Evolutionary conservation across 1,140 invertebrate species (phyloP).

Genomic region (Carposina sasakii): DNA sequence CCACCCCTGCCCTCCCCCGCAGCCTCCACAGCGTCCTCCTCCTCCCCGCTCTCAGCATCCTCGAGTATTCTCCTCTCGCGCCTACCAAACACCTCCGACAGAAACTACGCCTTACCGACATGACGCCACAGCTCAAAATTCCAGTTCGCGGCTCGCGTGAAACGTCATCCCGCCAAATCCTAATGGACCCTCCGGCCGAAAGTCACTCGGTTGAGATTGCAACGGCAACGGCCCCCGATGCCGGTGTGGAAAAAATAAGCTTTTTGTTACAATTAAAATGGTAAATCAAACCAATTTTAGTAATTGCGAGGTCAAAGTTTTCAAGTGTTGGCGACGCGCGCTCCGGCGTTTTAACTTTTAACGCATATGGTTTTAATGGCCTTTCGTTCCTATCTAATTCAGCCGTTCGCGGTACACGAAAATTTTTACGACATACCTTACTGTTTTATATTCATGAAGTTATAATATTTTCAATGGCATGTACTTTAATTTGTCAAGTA

Average conservation of each 20-base stretch:
- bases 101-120: conserved; percentile 66
- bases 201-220: conserved; percentile 70
- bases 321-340: conserved; percentile 55
- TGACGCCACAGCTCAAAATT: conserved; percentile 66
- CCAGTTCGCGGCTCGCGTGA: conserved; percentile 28
- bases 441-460: too few relatives aligned
- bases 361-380: conserved; percentile 61
- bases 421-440: too few relatives aligned
- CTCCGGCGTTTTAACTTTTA: too few relatives aligned
- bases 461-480: too few relatives aligned
- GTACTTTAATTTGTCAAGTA: too few relatives aligned
- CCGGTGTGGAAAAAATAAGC: conserved; percentile 64
- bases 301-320: conserved; percentile 71
- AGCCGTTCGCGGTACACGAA: too few relatives aligned
- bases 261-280: conserved; percentile 72
- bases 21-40: conserved; percentile 32
- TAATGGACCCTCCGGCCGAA: conserved; percentile 62
- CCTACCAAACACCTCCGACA: conserved; percentile 61
- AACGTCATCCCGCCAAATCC: conserved; percentile 41
- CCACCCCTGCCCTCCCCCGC: conserved; percentile 53
- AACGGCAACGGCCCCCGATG: conserved; percentile 45
- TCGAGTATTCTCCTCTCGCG: conserved; percentile 67
- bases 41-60: conserved; percentile 63
- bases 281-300: conserved; percentile 72
- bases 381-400: too few relatives aligned